Conservation (phyloP, 1,140 invertebrate species). For the Pygmarrhopalites habei region DNA sequence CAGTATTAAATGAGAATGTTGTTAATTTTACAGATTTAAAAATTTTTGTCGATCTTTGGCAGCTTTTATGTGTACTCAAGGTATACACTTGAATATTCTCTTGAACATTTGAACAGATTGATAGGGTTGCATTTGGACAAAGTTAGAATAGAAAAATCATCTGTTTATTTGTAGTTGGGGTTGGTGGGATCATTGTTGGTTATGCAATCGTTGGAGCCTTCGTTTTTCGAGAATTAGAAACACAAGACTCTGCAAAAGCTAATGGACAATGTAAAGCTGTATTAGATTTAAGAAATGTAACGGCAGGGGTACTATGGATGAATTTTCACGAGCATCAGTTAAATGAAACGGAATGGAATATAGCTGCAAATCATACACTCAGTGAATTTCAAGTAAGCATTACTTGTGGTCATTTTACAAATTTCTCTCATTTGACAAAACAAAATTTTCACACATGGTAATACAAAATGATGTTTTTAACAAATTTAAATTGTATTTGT, state of each 20-base stretch:
- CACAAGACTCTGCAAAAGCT: slow-evolving; percentile 55
- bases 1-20: no score
- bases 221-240: slow-evolving; percentile 80
- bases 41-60: slow-evolving; percentile 75
- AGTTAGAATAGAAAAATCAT: no score
- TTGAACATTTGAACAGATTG: slow-evolving; percentile 27
- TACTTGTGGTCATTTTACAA: no score
- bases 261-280: slow-evolving; percentile 41
- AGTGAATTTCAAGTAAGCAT: slow-evolving; percentile 52
- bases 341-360: slow-evolving; percentile 62
- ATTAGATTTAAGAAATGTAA: slow-evolving; percentile 46
- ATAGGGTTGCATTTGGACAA: slow-evolving; percentile 42
- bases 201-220: slow-evolving; percentile 93
- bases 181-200: slow-evolving; percentile 85
- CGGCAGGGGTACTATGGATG: slow-evolving; percentile 61
- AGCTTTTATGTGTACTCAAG: slow-evolving; percentile 87
- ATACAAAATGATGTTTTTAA: background rate
- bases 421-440: no score
- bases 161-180: no score
- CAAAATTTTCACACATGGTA: background rate
- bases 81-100: no score
- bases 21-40: no score
- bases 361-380: slow-evolving; percentile 58
- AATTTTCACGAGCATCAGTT: slow-evolving; percentile 66
- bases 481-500: no score